Base-by-base conservation (phyloP, 53 echinoderm and acorn worm genomes). In the Paracentrotus lividus region DNA sequence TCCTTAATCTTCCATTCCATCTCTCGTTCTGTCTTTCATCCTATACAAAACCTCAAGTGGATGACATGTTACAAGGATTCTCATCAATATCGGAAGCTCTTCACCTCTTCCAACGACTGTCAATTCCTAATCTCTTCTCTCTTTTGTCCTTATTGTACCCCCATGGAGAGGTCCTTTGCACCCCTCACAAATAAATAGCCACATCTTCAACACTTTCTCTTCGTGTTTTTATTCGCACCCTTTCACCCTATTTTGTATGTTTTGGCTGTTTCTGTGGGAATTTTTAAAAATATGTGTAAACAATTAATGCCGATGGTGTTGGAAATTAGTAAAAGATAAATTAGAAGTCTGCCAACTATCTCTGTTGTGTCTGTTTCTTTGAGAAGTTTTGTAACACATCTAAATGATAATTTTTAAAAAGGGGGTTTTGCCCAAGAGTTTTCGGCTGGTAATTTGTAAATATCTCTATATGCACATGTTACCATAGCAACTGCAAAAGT, bases 21-120 rank as follows among this genome's bases (percentile, higher is more conserved):
- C 24, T 45, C 47, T 78, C 81, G 3, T 78, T 45, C 45, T 33
- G 24, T 2, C 78, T 78, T 45, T 42, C 78, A 45, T 78, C 78
- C 45, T 6, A 78, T 44, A n/a, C 78, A 1, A 23, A 78, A 23
- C 21, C 45, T 78, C 78, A 78, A 78, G 78, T 44, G 44, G 43
- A 42, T 3, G n/a, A 78, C 78, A 24, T 78, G 78, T 78, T 78
- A 36, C 72, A 44, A 44, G 78, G 78, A n/a, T 78, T 78, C 78
- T 24, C 78, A 45, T 78, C 78, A 78, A 78, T 78, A 78, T 78
- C 78, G 78, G 78, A 78, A 78, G 78, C 45, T 78, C 78, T 78
- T 78, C 78, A 78, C 43, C n/a, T 24, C 78, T 44, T 78, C 45
- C 43, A 78, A 78, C 43, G 45, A 24, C 24, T 45, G 43, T 78